A percentile compares a stretch with the other conserved stretches of the same genome.
These are phyloP conservation scores for Lochmaea capreae DNA, from an alignment of 2,888 invertebrate species.

Conservation along the genomic window DNA sequence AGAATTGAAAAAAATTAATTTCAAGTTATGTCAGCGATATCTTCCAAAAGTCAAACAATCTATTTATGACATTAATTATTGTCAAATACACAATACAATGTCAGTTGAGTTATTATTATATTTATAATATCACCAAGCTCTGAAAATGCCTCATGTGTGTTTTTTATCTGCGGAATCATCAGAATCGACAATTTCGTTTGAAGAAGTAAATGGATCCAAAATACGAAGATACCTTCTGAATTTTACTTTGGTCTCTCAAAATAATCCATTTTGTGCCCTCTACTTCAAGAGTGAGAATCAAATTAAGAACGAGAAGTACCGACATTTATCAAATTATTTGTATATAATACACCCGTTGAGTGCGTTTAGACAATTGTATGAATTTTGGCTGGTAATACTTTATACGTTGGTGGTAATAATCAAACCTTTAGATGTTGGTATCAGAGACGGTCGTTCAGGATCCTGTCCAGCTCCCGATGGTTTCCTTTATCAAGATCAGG, in stretches of 20 bases:
- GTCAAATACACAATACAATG: background rate
- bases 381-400: slow-evolving; percentile 24
- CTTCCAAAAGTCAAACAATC: too few relatives aligned
- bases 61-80: background rate
- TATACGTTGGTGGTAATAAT: slow-evolving; percentile 19
- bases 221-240: background rate
- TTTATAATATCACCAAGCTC: background rate
- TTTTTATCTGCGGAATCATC: background rate
- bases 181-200: background rate
- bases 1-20: too few relatives aligned
- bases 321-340: slow-evolving; percentile 30
- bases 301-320: slow-evolving; percentile 33
- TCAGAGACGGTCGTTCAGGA: background rate
- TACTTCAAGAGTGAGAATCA: slow-evolving; percentile 35
- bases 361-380: slow-evolving; percentile 33
- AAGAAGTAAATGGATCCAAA: background rate
- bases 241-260: slow-evolving; percentile 11
- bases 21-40: too few relatives aligned
- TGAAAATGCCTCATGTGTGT: background rate
- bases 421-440: slow-evolving; percentile 28
- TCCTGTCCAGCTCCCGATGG: background rate
- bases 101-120: background rate
- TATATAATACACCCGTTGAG: slow-evolving; percentile 40
- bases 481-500: background rate
- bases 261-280: slow-evolving; percentile 18